Evolutionary conservation across 2,888 invertebrate species (phyloP).

Genomic region (Monochamus alternatus): DNA sequence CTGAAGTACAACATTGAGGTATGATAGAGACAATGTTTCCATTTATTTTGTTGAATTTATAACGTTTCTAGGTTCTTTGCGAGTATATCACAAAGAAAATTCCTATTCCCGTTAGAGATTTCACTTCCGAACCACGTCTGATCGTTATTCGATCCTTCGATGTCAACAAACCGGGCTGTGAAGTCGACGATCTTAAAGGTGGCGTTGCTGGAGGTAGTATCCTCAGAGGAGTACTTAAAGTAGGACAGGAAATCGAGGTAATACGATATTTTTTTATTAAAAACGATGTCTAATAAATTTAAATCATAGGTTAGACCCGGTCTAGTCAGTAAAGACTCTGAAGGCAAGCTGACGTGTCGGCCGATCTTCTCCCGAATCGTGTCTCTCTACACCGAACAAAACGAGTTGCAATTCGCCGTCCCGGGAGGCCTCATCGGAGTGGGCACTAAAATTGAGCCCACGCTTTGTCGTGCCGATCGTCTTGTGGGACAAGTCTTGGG

Average conservation of each 20-base stretch:
- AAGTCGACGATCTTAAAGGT: constrained; percentile 97
- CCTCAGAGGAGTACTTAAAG: constrained; percentile 94
- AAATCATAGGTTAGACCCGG: constrained; percentile 85
- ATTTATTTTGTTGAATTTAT: constrained; percentile 8
- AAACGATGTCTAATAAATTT: not conserved
- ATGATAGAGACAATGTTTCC: constrained; percentile 38
- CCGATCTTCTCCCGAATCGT: constrained; percentile 98
- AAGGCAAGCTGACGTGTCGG: constrained; percentile 95
- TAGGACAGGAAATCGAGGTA: constrained; percentile 99
- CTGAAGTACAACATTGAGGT: constrained; percentile 99
- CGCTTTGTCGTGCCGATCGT: constrained; percentile 97
- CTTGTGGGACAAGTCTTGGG: constrained; percentile 95
- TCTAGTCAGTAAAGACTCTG: constrained; percentile 95
- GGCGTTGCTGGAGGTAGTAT: constrained; percentile 99
- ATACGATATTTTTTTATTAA: not conserved
- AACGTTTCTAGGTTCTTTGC: constrained; percentile 80
- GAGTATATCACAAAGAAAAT: constrained; percentile 99
- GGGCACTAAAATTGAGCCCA: constrained; percentile 99
- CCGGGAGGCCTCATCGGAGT: constrained; percentile 99
- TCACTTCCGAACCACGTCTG: constrained; percentile 93
- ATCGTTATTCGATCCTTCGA: constrained; percentile 98
- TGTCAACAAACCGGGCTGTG: constrained; percentile 99
- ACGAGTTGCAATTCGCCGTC: constrained; percentile 98
- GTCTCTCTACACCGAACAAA: constrained; percentile 97
- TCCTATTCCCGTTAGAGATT: constrained; percentile 96